A percentile compares a stretch with the other conserved stretches of the same genome.
phyloP scores from a whole-genome alignment of 2,113 vertebrate genomes.

The Galbula dea region DNA sequence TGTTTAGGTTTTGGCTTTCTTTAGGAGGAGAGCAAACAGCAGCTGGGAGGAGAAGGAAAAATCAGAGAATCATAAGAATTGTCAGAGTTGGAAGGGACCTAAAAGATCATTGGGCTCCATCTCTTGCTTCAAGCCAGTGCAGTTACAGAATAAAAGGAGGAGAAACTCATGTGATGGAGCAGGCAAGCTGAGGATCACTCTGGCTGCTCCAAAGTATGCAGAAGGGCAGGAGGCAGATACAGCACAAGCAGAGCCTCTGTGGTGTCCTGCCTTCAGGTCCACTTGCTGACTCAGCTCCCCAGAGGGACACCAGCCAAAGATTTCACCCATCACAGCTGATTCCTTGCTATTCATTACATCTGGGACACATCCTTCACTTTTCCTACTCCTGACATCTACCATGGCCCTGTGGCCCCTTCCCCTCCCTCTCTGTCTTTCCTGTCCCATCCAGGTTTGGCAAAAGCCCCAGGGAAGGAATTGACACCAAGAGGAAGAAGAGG shows the following conservation, averaged over 20 bases:
- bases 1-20: slow-evolving; percentile 13
- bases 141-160: neutral
- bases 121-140: neutral
- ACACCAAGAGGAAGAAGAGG: neutral
- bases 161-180: neutral
- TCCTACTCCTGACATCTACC: neutral
- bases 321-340: neutral
- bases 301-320: neutral
- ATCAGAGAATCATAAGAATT: too few relatives aligned
- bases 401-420: neutral
- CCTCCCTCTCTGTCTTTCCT: neutral
- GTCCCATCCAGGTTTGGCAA: neutral
- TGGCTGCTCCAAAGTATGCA: neutral
- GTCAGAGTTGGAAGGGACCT: too few relatives aligned
- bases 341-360: neutral
- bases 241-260: neutral
- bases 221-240: neutral
- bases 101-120: neutral
- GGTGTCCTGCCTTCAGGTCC: neutral
- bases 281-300: neutral
- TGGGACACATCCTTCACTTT: neutral
- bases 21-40: neutral
- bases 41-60: neutral
- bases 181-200: neutral
- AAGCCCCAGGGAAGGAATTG: neutral